phyloP scores from a whole-genome alignment of 1,140 invertebrate species.

The Brachionus asplanchnoidis region DNA sequence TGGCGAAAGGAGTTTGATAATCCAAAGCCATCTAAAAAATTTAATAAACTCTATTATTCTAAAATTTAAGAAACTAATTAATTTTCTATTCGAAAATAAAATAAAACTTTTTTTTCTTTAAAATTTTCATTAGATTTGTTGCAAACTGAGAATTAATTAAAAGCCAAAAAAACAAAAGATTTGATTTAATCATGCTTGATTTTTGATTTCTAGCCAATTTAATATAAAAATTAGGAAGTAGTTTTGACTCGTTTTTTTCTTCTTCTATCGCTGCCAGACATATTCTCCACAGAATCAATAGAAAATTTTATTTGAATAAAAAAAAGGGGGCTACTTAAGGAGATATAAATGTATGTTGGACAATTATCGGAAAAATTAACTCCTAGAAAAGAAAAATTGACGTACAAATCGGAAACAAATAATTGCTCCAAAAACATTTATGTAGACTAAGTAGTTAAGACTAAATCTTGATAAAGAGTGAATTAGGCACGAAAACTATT shows the following conservation, averaged over 20 bases:
- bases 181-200: background rate
- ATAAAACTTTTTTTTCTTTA: background rate
- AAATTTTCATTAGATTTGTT: background rate
- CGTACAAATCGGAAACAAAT: background rate
- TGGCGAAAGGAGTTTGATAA: too few relatives aligned
- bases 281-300: background rate
- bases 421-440: background rate
- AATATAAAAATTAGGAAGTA: background rate
- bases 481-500: background rate
- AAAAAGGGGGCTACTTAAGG: background rate
- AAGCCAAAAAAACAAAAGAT: background rate
- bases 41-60: too few relatives aligned
- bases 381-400: background rate
- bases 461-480: slow-evolving; percentile 22
- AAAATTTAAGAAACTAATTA: too few relatives aligned
- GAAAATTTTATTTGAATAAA: background rate
- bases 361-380: background rate
- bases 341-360: background rate
- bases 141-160: background rate
- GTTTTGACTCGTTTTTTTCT: background rate
- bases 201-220: background rate
- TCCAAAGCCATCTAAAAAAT: too few relatives aligned
- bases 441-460: background rate
- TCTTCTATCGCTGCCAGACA: background rate
- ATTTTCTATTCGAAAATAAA: too few relatives aligned